A percentile compares a stretch with the other conserved stretches of the same genome.
These are phyloP conservation scores for Carcinoscorpius rotundicauda DNA, from an alignment of 1,140 invertebrate species.

Conservation along the genomic window DNA sequence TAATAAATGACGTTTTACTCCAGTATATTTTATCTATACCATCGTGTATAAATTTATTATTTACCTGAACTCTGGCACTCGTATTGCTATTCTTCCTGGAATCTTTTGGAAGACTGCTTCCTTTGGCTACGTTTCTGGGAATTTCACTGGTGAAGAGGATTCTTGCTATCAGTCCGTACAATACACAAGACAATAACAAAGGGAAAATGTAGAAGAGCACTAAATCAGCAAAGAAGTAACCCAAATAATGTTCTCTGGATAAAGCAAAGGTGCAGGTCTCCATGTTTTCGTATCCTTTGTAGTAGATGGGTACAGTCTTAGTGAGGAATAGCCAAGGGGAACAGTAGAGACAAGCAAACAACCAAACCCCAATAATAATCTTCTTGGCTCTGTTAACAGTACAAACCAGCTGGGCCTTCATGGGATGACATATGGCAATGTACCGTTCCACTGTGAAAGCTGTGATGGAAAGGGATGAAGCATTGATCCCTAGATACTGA, in stretches of 20 bases:
- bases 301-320: constrained; percentile 29
- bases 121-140: constrained; percentile 23
- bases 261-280: constrained; percentile 40
- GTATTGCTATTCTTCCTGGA: too few species aligned
- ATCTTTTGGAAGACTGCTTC: background rate
- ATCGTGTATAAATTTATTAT: background rate
- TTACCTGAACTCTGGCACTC: constrained; percentile 32
- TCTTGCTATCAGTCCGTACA: constrained; percentile 44
- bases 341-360: constrained; percentile 43
- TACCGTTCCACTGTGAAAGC: constrained; percentile 52
- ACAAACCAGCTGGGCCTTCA: constrained; percentile 43
- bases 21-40: too few species aligned
- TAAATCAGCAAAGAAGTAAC: constrained; percentile 45
- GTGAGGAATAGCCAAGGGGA: constrained; percentile 43
- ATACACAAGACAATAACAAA: constrained; percentile 40
- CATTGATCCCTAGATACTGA: constrained; percentile 55
- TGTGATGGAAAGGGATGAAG: constrained; percentile 49
- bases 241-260: constrained; percentile 39
- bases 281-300: constrained; percentile 30
- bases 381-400: constrained; percentile 43
- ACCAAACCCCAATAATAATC: constrained; percentile 45
- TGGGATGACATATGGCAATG: constrained; percentile 47
- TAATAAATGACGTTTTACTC: too few species aligned
- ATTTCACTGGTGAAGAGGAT: constrained; percentile 37
- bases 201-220: constrained; percentile 48